These are phyloP conservation scores for Pangasius larnaudii DNA, from an alignment of 2,797 vertebrate genomes.

Conservation along the genomic window DNA sequence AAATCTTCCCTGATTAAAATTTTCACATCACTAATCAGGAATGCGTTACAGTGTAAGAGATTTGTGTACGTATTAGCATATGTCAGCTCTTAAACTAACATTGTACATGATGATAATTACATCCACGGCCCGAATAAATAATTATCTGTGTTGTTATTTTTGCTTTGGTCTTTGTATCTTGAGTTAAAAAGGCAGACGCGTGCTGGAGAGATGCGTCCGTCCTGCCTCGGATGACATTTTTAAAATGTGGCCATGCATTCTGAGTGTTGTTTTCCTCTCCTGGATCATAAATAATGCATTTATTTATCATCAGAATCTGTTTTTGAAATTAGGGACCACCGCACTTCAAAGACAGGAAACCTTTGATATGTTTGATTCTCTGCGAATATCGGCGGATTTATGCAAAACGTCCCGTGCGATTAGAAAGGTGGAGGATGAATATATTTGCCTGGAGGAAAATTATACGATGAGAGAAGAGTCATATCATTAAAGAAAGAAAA, in stretches of 20 bases:
- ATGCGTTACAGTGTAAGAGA: constrained; percentile 10
- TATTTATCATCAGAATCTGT: constrained; percentile 87
- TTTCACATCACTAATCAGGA: constrained; percentile 6
- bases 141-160: constrained; percentile 62
- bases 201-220: constrained; percentile 65
- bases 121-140: constrained; percentile 34
- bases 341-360: constrained; percentile 85
- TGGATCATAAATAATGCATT: constrained; percentile 85
- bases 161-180: constrained; percentile 75
- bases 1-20: background rate
- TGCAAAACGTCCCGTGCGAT: constrained; percentile 82
- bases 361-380: constrained; percentile 85
- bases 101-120: constrained; percentile 40
- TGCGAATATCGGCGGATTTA: constrained; percentile 79
- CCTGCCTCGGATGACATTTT: constrained; percentile 80
- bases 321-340: constrained; percentile 82
- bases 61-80: constrained; percentile 22
- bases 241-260: constrained; percentile 83
- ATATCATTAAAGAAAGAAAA: constrained; percentile 69
- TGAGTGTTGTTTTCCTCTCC: constrained; percentile 71
- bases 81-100: constrained; percentile 37
- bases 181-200: constrained; percentile 71
- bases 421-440: constrained; percentile 86
- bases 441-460: constrained; percentile 82
- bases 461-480: constrained; percentile 78